These are phyloP conservation scores for Luperina nickerlii DNA, from an alignment of 2,888 invertebrate genomes.

Conservation along the genomic window DNA sequence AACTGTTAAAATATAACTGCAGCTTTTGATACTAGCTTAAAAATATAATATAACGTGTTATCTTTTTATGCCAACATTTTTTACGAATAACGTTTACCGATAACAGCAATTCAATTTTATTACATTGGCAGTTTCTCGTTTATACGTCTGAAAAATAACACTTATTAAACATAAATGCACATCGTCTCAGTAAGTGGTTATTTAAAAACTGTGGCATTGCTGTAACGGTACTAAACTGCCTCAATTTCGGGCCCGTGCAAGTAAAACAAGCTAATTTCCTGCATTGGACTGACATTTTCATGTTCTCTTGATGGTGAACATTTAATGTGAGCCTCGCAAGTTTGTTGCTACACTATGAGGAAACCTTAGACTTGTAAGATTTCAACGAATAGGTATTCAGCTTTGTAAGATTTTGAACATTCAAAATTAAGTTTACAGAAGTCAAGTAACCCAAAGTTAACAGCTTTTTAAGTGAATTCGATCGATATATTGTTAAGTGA, in stretches of 20 bases:
- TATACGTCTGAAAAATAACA: constrained; percentile 68
- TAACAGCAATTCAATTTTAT: constrained; percentile 54
- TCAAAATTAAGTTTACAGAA: constrained; percentile 36
- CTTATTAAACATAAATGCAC: constrained; percentile 74
- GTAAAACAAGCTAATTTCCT: constrained; percentile 84
- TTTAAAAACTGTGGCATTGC: constrained; percentile 80
- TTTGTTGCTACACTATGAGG: constrained; percentile 20
- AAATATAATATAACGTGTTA: constrained; percentile 28
- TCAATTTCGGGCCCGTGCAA: constrained; percentile 77
- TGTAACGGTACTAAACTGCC: constrained; percentile 84
- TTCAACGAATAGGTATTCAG: constrained; percentile 16
- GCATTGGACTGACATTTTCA: constrained; percentile 75
- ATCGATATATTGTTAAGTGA: constrained; percentile 59
- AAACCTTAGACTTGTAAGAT: constrained; percentile 7
- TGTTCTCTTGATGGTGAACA: constrained; percentile 76
- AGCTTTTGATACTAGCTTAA: constrained; percentile 18
- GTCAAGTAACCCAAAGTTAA: constrained; percentile 46
- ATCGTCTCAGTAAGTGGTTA: constrained; percentile 75
- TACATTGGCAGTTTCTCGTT: constrained; percentile 64
- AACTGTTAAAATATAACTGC: constrained; percentile 23
- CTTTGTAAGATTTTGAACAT: constrained; percentile 11
- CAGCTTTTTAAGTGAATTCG: constrained; percentile 51
- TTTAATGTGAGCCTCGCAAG: constrained; percentile 29
- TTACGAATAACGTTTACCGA: constrained; percentile 29
- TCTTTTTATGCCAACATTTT: constrained; percentile 32